Evolutionary conservation across 2,888 invertebrate species (phyloP), one percentile per base, ranked within the genome.

Genomic region (Microctonus brassicae): DNA sequence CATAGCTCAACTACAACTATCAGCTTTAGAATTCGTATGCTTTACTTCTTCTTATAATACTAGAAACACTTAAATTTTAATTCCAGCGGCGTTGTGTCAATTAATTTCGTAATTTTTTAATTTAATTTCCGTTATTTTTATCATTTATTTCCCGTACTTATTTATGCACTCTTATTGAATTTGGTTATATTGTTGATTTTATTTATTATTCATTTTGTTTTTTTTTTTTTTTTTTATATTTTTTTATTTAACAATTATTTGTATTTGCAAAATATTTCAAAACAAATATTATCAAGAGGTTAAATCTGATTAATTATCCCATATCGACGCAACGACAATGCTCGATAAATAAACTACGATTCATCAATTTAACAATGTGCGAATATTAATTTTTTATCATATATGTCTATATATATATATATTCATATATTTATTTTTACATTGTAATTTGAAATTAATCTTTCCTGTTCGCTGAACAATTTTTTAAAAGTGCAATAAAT

Each of bases 1-100:
- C 47, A 17, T 82, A 83, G 84, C 79, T 80, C 76, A 47, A 74
- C 86, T 86, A 86, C 83, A 83, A 81, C 86, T 86, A 85, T 81
- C 83, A 84, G 84, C 84, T 86, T 86, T 86, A 86, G 86, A 86
- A 86, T 86, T 86, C 81, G 83, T 85, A 85, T 86, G 86, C 86
- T 86, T 86, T 86, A 86, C 86, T 86, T 84, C 81, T 84, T 79
- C 84, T 83, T 85, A 84, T 76, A 73, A 61, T 79, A 78, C 78
- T 75, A 75, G 64, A 53, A 66, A 71, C 57, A 65, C 70, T 70
- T 70, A 65, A 65, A 70, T 58, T 13, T 61, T 70, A 66, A 70
- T 65, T 34, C 36, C 53, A 10, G 55, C 65, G 52, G 55, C 39
- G 24, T 36, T 55, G 20, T 55, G 67, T 75, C 67, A 65, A 66